A percentile compares a stretch with the other conserved stretches of the same genome.
phyloP scores from a whole-genome alignment of 2,113 vertebrate genomes.

The Sus scrofa region DNA sequence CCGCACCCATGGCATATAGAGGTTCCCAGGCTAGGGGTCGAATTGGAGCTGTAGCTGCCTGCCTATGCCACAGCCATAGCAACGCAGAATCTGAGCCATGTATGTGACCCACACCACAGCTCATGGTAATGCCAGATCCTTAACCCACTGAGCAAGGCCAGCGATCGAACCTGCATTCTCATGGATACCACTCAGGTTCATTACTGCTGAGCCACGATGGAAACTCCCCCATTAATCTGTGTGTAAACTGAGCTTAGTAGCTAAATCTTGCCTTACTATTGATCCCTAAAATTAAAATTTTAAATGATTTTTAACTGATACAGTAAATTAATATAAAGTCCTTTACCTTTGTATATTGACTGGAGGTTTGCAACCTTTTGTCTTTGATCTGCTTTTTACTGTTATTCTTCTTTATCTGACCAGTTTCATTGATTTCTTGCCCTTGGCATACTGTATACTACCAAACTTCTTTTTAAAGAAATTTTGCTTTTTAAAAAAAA shows the following conservation, averaged over 20 bases:
- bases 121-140: too few species aligned
- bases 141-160: too few species aligned
- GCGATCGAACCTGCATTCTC: too few species aligned
- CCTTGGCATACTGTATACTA: not conserved
- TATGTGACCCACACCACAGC: too few species aligned
- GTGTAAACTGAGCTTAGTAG: not conserved
- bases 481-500: not conserved
- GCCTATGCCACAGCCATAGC: too few species aligned
- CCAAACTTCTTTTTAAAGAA: slow-evolving; percentile 4
- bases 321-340: not conserved
- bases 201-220: too few species aligned
- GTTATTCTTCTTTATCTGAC: not conserved
- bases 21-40: too few species aligned
- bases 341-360: not conserved
- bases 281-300: not conserved
- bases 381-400: not conserved
- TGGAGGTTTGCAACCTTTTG: not conserved
- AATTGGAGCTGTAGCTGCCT: too few species aligned
- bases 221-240: not conserved
- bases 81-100: too few species aligned
- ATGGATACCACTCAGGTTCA: too few species aligned
- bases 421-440: not conserved
- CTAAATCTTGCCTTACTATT: not conserved
- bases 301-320: slow-evolving; percentile 6
- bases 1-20: too few species aligned